Percentiles rank a stretch among this genome's conserved stretches.
These are phyloP conservation scores for Antheraea assamensis DNA, from an alignment of 2,888 invertebrate species.

Conservation along the genomic window DNA sequence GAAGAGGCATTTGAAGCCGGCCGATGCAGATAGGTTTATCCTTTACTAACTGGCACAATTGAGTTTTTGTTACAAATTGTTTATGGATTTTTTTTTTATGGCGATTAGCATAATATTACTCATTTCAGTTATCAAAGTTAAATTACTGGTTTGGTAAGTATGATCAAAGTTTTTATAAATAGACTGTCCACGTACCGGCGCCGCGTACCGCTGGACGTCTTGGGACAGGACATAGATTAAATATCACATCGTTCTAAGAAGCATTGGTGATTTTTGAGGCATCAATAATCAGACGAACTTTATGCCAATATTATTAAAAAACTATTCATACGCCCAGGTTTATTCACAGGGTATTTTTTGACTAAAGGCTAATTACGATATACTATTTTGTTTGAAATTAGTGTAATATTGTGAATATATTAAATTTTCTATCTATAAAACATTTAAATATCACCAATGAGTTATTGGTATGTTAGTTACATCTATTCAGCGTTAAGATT, in stretches of 20 bases:
- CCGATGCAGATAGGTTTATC: slow-evolving; percentile 38
- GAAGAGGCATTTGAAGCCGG: slow-evolving; percentile 39
- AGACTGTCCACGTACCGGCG: not conserved
- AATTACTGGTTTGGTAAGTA: not conserved
- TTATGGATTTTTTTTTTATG: not conserved
- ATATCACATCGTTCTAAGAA: not conserved
- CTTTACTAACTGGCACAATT: slow-evolving; percentile 26
- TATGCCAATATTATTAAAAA: not conserved
- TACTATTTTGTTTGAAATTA: not conserved
- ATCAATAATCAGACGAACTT: not conserved
- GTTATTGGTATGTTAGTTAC: too few relatives aligned
- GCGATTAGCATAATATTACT: slow-evolving; percentile 6
- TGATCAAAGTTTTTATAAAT: not conserved
- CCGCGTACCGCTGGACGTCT: not conserved
- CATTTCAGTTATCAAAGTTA: slow-evolving; percentile 8
- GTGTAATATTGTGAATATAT: not conserved
- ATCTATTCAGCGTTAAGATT: too few relatives aligned
- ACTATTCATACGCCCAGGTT: not conserved
- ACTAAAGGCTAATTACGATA: not conserved
- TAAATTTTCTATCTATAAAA: not conserved
- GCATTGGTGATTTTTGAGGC: not conserved
- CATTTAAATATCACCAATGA: too few relatives aligned
- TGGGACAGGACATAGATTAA: not conserved
- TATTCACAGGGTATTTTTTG: not conserved
- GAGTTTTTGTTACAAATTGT: slow-evolving; percentile 23